Conservation (phyloP, 2,797 vertebrate genomes). For the Pagetopsis macropterus region DNA sequence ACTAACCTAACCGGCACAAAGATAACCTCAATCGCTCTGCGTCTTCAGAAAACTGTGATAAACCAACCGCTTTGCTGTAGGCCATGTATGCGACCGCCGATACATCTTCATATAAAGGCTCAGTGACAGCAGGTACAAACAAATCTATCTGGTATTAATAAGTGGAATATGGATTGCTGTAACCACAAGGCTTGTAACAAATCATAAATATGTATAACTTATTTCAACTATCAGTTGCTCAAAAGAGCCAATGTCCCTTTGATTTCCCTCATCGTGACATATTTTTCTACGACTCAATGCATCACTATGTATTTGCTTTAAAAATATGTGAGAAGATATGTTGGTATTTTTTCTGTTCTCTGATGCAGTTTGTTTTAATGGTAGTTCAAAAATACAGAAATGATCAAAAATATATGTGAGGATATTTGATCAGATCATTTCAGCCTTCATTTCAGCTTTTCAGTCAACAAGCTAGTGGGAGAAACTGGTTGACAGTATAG, state of each 20-base stretch:
- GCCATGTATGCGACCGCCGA: slow-evolving; percentile 19
- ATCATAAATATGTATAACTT: slow-evolving; percentile 38
- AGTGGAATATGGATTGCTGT: slow-evolving; percentile 43
- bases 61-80: slow-evolving; percentile 14
- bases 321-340: background rate
- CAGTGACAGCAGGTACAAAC: slow-evolving; percentile 24
- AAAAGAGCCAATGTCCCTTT: slow-evolving; percentile 5
- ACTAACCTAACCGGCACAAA: slow-evolving; percentile 36
- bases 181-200: slow-evolving; percentile 17
- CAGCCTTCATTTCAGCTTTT: background rate
- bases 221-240: slow-evolving; percentile 23
- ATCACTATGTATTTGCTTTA: too few relatives aligned
- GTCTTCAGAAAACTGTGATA: slow-evolving; percentile 25
- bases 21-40: slow-evolving; percentile 37
- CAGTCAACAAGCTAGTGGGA: background rate
- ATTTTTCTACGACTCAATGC: background rate
- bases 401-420: background rate
- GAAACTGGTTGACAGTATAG: background rate
- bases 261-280: too few relatives aligned
- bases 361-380: background rate
- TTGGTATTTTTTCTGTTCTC: background rate
- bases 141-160: slow-evolving; percentile 52
- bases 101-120: slow-evolving; percentile 46
- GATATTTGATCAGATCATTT: background rate
- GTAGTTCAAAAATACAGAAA: background rate